Evolutionary conservation across 2,113 vertebrate genomes (phyloP).

Genomic region (Pseudolaguvia tuberculata): DNA sequence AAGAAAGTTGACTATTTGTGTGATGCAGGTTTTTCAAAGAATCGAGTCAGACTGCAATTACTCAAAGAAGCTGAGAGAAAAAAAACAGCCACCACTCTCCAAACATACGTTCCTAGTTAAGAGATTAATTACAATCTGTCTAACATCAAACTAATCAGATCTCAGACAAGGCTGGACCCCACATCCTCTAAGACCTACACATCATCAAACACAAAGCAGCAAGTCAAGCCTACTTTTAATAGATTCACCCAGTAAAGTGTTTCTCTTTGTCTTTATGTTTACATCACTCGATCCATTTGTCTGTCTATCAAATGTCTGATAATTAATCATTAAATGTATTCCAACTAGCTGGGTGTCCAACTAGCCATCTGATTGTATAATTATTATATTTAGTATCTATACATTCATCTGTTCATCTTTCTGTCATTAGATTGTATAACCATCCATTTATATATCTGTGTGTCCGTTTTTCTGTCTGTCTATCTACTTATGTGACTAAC

Average conservation of each 20-base stretch:
- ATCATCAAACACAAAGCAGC: not conserved
- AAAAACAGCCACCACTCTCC: not conserved
- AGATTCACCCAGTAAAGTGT: not conserved
- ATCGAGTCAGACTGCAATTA: slow-evolving; percentile 11
- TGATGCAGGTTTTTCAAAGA: slow-evolving; percentile 4
- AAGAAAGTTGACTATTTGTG: slow-evolving; percentile 34
- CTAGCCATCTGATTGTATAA: not conserved
- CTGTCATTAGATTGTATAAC: too few relatives aligned
- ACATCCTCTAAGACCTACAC: not conserved
- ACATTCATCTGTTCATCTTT: too few relatives aligned
- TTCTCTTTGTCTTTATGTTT: too few relatives aligned
- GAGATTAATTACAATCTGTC: not conserved
- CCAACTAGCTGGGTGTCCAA: too few relatives aligned
- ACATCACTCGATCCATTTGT: too few relatives aligned
- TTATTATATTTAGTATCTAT: not conserved
- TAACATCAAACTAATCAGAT: not conserved
- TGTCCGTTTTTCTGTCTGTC: too few relatives aligned
- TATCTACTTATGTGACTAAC: too few relatives aligned
- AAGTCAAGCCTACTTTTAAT: not conserved
- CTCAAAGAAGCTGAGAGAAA: slow-evolving; percentile 4
- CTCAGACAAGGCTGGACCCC: not conserved
- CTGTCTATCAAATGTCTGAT: not conserved
- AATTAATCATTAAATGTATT: not conserved
- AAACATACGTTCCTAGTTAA: not conserved
- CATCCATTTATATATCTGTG: too few relatives aligned